Evolutionary conservation across 2,797 vertebrate genomes (phyloP).

Genomic region (Aviceda cuculoides): DNA sequence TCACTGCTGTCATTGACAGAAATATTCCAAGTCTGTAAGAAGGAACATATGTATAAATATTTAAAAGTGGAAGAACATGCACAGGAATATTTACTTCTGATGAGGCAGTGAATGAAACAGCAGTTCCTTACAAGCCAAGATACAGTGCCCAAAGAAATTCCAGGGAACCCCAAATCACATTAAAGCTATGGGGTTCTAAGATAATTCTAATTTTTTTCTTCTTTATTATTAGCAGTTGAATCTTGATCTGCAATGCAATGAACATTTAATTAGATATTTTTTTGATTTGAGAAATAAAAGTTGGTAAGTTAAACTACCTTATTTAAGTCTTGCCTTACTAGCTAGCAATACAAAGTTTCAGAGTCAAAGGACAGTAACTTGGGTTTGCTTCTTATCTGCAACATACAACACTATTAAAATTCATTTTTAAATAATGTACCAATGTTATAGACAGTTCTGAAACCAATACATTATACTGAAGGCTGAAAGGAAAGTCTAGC

Average conservation of each 20-base stretch:
- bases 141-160: neutral
- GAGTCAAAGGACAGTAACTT: neutral
- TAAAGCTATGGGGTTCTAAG: neutral
- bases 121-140: neutral
- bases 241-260: neutral
- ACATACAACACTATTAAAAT: neutral
- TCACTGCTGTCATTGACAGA: neutral
- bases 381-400: neutral
- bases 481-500: neutral
- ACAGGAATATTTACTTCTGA: conserved; percentile 13
- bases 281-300: neutral
- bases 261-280: neutral
- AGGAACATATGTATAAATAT: conserved; percentile 2
- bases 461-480: neutral
- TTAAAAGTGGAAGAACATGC: neutral
- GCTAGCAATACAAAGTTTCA: neutral
- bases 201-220: neutral
- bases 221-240: neutral
- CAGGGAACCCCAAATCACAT: neutral
- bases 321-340: neutral
- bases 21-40: neutral
- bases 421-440: neutral
- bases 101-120: neutral
- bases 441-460: neutral
- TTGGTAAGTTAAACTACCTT: neutral